A percentile compares a stretch with the other conserved stretches of the same genome.
Evolutionary conservation across 2,888 invertebrate genomes (phyloP).

Genomic region (Pilophorus perplexus): DNA sequence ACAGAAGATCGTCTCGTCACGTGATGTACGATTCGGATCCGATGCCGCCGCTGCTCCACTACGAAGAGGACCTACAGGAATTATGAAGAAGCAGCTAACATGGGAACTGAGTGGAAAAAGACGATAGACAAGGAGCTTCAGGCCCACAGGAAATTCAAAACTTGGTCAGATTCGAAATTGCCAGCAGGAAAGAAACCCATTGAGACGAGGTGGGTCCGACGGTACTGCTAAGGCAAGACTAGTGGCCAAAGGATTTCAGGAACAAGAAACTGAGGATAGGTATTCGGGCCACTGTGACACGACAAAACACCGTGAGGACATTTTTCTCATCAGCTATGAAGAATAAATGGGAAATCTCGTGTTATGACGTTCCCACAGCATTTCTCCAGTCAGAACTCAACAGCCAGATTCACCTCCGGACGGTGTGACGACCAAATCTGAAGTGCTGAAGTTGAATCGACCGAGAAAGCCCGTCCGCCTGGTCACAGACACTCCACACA

Average conservation of each 20-base stretch:
- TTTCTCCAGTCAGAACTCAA: slow-evolving; percentile 37
- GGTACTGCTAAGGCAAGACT: slow-evolving; percentile 32
- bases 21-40: slow-evolving; percentile 9
- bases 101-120: slow-evolving; percentile 17
- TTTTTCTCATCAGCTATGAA: slow-evolving; percentile 3
- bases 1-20: background rate
- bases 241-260: slow-evolving; percentile 39
- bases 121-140: slow-evolving; percentile 31
- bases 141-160: slow-evolving; percentile 32
- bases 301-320: slow-evolving; percentile 18
- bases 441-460: slow-evolving; percentile 44
- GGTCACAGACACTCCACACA: no score
- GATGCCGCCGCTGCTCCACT: no score
- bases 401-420: slow-evolving; percentile 44
- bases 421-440: slow-evolving; percentile 34
- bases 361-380: slow-evolving; percentile 42
- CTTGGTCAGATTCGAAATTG: slow-evolving; percentile 39
- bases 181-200: slow-evolving; percentile 22
- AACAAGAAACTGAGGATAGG: background rate
- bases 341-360: slow-evolving; percentile 24
- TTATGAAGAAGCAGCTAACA: slow-evolving; percentile 39
- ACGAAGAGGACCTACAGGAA: no score
- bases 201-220: slow-evolving; percentile 36
- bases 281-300: slow-evolving; percentile 39
- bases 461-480: no score